Evolutionary conservation across 2,113 vertebrate genomes (phyloP).

Genomic region (Trochalopteron elliotii): DNA sequence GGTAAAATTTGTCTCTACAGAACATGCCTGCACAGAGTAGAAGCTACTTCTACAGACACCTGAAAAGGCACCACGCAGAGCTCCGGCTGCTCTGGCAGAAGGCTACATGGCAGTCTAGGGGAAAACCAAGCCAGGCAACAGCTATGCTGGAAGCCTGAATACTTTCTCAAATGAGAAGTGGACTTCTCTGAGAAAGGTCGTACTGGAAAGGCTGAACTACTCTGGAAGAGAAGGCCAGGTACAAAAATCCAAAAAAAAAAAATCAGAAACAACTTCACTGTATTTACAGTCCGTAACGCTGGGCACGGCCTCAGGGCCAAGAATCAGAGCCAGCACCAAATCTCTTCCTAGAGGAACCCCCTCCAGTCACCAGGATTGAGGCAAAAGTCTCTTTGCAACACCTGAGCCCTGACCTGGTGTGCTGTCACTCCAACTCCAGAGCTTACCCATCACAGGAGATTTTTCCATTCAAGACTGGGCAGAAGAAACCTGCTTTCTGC

Average conservation of each 20-base stretch:
- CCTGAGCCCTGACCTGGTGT: not conserved
- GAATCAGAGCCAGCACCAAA: not conserved
- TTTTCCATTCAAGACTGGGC: not conserved
- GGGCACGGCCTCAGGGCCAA: not conserved
- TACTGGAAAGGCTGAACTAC: not conserved
- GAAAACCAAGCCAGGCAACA: not conserved
- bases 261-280: not conserved
- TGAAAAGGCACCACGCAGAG: not conserved
- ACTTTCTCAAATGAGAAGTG: not conserved
- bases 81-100: not conserved
- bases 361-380: not conserved
- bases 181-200: not conserved
- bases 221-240: not conserved
- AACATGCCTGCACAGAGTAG: not conserved
- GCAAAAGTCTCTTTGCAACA: not conserved
- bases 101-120: not conserved
- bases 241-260: not conserved
- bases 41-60: not conserved
- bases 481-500: not conserved
- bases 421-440: not conserved
- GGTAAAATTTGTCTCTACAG: not conserved
- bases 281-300: not conserved
- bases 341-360: not conserved
- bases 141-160: accelerated
- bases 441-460: not conserved